These are phyloP conservation scores for Synodontis membranacea DNA, from an alignment of 2,113 vertebrate genomes.

Conservation along the genomic window DNA sequence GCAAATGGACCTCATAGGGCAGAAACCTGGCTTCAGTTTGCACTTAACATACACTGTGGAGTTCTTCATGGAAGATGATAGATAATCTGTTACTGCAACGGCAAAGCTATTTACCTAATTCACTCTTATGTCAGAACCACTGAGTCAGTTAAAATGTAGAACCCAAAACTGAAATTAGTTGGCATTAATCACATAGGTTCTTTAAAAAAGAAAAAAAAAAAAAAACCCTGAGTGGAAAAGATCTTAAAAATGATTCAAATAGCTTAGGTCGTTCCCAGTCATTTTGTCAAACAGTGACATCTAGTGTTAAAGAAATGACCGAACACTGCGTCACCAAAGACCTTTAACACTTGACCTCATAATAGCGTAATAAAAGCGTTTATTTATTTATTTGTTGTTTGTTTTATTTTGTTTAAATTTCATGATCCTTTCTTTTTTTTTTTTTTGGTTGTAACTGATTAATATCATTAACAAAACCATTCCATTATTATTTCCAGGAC, in stretches of 20 bases:
- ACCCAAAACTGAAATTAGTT: neutral
- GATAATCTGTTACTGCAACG: neutral
- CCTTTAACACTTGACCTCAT: slow-evolving; percentile 59
- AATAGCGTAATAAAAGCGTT: neutral
- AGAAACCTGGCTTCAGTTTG: neutral
- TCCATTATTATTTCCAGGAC: neutral
- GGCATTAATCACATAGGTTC: neutral
- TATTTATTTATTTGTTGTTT: neutral
- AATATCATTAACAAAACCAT: neutral
- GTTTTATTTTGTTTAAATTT: neutral
- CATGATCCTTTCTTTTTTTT: too few species aligned
- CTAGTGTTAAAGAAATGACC: slow-evolving; percentile 45
- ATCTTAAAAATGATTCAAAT: too few species aligned
- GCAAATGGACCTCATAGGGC: neutral
- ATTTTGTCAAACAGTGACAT: slow-evolving; percentile 20
- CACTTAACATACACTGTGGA: neutral
- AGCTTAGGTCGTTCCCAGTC: neutral
- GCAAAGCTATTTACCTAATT: neutral
- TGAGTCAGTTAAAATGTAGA: neutral
- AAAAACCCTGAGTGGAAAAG: too few species aligned
- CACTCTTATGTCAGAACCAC: neutral
- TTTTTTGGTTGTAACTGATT: neutral
- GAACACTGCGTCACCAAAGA: slow-evolving; percentile 29
- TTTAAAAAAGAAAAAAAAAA: too few species aligned
- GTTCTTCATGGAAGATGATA: neutral